phyloP scores from a whole-genome alignment of 1,140 invertebrate genomes.

The Rhagoletis zephyria region DNA sequence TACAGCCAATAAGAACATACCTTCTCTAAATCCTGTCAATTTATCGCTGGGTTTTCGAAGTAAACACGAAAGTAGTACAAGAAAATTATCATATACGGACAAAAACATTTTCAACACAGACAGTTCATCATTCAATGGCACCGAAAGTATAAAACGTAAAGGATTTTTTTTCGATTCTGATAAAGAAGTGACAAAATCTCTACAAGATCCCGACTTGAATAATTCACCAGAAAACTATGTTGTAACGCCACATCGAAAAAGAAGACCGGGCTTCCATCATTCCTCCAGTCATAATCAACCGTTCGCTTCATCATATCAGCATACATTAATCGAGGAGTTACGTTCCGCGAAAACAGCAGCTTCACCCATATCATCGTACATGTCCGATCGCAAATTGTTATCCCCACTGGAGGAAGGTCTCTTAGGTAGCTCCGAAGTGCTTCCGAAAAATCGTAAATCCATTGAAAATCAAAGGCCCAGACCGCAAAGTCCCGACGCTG shows the following conservation, averaged over 20 bases:
- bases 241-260: constrained; percentile 86
- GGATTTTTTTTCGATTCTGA: constrained; percentile 77
- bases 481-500: constrained; percentile 65
- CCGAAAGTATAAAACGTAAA: constrained; percentile 78
- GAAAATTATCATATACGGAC: constrained; percentile 55
- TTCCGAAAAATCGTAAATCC: constrained; percentile 58
- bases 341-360: constrained; percentile 66
- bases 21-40: constrained; percentile 81
- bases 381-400: constrained; percentile 66
- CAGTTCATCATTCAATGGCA: constrained; percentile 63
- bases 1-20: constrained; percentile 33
- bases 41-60: constrained; percentile 77
- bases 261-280: constrained; percentile 87
- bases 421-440: constrained; percentile 55
- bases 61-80: constrained; percentile 65
- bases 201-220: constrained; percentile 79
- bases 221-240: constrained; percentile 83
- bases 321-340: constrained; percentile 80
- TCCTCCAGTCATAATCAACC: constrained; percentile 87
- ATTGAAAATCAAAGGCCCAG: constrained; percentile 61
- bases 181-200: constrained; percentile 77
- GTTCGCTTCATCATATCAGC: constrained; percentile 83
- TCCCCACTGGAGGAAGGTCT: constrained; percentile 65
- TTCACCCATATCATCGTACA: constrained; percentile 70
- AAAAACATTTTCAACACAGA: constrained; percentile 59